A percentile compares a stretch with the other conserved stretches of the same genome.
These are phyloP conservation scores for Oscarella lobularis DNA, from an alignment of 37 sponge, comb jelly and placozoan species.

Conservation along the genomic window DNA sequence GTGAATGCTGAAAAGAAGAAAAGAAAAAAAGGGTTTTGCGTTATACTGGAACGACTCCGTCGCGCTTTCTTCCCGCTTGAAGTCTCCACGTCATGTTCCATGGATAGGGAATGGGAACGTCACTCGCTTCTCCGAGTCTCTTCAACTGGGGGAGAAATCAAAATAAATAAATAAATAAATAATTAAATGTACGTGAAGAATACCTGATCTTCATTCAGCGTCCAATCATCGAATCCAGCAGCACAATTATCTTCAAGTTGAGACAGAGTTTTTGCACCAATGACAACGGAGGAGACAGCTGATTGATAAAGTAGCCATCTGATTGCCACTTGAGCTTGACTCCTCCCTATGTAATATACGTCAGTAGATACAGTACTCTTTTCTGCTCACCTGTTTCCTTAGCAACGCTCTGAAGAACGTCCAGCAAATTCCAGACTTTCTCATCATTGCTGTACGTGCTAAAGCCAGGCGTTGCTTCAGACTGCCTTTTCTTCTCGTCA, in stretches of 20 bases:
- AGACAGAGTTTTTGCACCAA: slow-evolving; percentile 52
- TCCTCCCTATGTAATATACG: background rate
- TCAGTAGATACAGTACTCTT: background rate
- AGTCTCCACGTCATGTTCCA: slow-evolving; percentile 73
- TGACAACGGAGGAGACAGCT: slow-evolving; percentile 57
- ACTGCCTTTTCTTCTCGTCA: slow-evolving; percentile 27
- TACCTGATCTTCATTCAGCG: slow-evolving; percentile 59
- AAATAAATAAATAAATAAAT: slow-evolving; percentile 13
- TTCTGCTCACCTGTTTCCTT: slow-evolving; percentile 14
- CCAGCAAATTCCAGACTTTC: slow-evolving; percentile 47
- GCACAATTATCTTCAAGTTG: slow-evolving; percentile 70
- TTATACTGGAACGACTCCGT: no score
- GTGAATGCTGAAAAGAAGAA: no score
- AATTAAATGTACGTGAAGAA: no score
- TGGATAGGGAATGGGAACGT: slow-evolving; percentile 57
- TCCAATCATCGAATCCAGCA: slow-evolving; percentile 15
- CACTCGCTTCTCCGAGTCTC: slow-evolving; percentile 37
- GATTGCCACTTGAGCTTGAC: slow-evolving; percentile 66
- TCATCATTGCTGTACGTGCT: slow-evolving; percentile 31
- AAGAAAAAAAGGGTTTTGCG: no score
- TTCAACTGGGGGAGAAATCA: background rate
- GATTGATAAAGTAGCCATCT: slow-evolving; percentile 67
- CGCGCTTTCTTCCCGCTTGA: slow-evolving; percentile 23
- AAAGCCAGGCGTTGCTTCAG: slow-evolving; percentile 52
- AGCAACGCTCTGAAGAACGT: slow-evolving; percentile 42